phyloP scores from a whole-genome alignment of 1,140 invertebrate genomes.

The Hesperophylax magnus region DNA sequence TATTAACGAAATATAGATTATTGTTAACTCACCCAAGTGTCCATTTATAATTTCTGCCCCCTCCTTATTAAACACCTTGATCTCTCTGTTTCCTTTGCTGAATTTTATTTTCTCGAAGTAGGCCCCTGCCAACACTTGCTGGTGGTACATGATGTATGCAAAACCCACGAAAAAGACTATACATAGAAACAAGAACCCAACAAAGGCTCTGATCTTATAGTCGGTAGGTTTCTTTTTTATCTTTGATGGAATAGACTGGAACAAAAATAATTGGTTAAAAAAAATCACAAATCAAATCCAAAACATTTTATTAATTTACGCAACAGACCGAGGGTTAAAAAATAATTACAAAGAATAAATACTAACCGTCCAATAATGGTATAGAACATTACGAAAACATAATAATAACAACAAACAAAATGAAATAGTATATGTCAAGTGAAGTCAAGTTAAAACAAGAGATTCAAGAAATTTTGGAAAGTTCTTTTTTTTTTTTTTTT shows the following conservation, averaged over 20 bases:
- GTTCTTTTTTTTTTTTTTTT: too few relatives aligned
- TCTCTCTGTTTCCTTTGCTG: conserved; percentile 82
- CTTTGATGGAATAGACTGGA: conserved; percentile 69
- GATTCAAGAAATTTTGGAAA: too few relatives aligned
- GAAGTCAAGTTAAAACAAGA: too few relatives aligned
- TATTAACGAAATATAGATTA: not conserved
- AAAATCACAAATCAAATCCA: too few relatives aligned
- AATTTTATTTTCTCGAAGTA: conserved; percentile 90
- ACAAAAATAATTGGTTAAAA: conserved; percentile 4
- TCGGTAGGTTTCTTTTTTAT: conserved; percentile 77
- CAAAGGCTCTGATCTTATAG: conserved; percentile 85
- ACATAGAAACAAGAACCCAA: conserved; percentile 83
- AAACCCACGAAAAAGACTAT: conserved; percentile 86
- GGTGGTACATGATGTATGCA: conserved; percentile 86
- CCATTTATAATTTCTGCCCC: conserved; percentile 81
- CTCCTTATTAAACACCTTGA: conserved; percentile 80
- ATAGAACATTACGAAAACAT: too few relatives aligned
- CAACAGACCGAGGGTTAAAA: too few relatives aligned
- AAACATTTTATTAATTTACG: too few relatives aligned
- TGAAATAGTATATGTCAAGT: too few relatives aligned
- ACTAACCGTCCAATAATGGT: too few relatives aligned
- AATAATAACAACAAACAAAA: too few relatives aligned
- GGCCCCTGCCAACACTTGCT: conserved; percentile 83
- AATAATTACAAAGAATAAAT: too few relatives aligned
- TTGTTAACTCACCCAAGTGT: conserved; percentile 72